Evolutionary conservation across 2,113 vertebrate genomes (phyloP).

Genomic region (Ahaetulla prasina): DNA sequence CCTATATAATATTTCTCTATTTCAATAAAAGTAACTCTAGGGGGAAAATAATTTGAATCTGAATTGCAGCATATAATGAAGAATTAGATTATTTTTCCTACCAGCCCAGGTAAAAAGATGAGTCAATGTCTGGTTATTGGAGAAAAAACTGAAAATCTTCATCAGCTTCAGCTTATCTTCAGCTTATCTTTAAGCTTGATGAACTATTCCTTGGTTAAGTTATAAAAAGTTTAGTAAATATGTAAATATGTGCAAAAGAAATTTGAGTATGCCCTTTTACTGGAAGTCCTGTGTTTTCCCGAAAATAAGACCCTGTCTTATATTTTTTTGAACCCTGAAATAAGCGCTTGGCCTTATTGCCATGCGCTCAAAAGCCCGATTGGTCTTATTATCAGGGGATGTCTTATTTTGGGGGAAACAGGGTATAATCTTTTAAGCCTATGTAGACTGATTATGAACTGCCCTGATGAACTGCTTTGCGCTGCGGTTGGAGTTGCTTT

Average conservation of each 20-base stretch:
- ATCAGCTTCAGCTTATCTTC: neutral
- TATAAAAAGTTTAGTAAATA: neutral
- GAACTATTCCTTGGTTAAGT: neutral
- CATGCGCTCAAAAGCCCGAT: no score
- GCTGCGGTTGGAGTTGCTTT: neutral
- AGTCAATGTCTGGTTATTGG: neutral
- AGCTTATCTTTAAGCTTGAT: neutral
- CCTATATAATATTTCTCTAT: neutral
- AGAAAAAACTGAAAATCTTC: neutral
- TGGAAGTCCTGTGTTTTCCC: no score
- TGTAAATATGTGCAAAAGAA: neutral
- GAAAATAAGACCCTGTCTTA: no score
- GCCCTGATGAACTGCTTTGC: neutral
- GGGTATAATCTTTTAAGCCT: neutral
- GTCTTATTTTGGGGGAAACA: no score
- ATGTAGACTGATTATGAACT: neutral
- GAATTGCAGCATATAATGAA: neutral
- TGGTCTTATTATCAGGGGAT: no score
- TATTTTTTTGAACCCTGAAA: no score
- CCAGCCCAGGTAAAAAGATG: no score
- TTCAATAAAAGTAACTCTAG: neutral
- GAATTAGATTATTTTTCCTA: neutral
- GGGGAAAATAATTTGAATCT: neutral
- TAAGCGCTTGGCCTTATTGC: no score
- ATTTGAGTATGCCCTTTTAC: neutral